A percentile compares a stretch with the other conserved stretches of the same genome.
Evolutionary conservation across 2,797 vertebrate species (phyloP).

Genomic region (Sphenodon punctatus): DNA sequence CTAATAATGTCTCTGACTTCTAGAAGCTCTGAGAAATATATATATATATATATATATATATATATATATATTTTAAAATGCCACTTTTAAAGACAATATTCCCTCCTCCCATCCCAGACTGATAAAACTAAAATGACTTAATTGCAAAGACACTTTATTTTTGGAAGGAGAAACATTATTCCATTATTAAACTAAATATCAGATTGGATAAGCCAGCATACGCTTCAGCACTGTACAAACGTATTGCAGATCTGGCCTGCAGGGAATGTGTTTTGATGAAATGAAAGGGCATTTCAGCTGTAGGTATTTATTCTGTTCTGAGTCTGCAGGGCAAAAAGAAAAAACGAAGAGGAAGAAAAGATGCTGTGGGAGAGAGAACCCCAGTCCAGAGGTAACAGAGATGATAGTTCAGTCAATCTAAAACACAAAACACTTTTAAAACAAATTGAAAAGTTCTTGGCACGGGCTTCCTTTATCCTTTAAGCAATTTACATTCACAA

Average conservation of each 20-base stretch:
- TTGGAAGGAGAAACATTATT: not conserved
- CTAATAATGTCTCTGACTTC: too few relatives aligned
- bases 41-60: too few relatives aligned
- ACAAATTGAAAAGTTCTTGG: not conserved
- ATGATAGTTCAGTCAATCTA: slow-evolving; percentile 1
- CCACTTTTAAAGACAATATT: too few relatives aligned
- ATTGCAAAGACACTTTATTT: not conserved
- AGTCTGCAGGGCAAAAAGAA: not conserved
- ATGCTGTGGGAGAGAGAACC: too few relatives aligned
- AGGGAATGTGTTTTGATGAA: not conserved
- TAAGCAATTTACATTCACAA: slow-evolving; percentile 12
- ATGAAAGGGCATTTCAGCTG: not conserved
- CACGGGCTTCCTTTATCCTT: not conserved
- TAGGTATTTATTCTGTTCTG: not conserved
- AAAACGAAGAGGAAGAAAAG: not conserved
- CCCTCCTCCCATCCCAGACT: not conserved
- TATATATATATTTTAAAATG: too few relatives aligned
- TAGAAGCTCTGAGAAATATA: too few relatives aligned
- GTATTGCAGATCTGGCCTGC: not conserved
- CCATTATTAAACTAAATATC: slow-evolving; percentile 6
- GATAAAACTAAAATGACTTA: slow-evolving; percentile 29
- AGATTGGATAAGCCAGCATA: not conserved
- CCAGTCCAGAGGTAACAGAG: not conserved
- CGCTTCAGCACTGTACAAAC: not conserved
- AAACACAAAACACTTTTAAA: not conserved